A percentile compares a stretch with the other conserved stretches of the same genome.
These are phyloP conservation scores for Falco concolor DNA, from an alignment of 2,797 vertebrate species.

Conservation along the genomic window DNA sequence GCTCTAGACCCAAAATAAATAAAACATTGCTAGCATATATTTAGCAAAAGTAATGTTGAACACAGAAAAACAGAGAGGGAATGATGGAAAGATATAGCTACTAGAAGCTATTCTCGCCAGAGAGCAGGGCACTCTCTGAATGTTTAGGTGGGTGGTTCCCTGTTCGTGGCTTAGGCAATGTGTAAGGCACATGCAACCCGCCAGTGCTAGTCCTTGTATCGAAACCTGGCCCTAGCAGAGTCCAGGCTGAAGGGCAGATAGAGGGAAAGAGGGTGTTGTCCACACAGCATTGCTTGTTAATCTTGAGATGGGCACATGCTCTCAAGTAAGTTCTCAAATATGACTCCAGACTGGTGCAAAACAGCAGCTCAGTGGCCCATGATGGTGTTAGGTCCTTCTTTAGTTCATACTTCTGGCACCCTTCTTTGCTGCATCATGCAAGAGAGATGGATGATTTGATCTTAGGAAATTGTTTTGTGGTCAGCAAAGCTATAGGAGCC, in stretches of 20 bases:
- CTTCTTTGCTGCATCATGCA: not conserved
- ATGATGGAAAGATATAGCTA: not conserved
- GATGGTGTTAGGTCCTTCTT: too few relatives aligned
- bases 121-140: not conserved
- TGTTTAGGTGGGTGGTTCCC: not conserved
- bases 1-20: not conserved
- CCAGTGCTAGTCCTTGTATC: not conserved
- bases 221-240: not conserved
- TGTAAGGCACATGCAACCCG: not conserved
- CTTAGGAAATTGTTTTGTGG: not conserved
- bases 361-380: rapidly evolving
- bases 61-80: not conserved
- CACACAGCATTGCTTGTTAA: not conserved
- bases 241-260: not conserved
- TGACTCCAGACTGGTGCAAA: not conserved
- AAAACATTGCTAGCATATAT: not conserved
- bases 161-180: not conserved
- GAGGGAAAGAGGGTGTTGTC: not conserved
- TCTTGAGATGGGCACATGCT: not conserved
- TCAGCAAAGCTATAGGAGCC: not conserved
- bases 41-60: not conserved
- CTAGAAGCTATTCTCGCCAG: not conserved
- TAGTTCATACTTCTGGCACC: not conserved
- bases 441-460: not conserved
- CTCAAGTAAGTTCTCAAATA: not conserved